A percentile compares a stretch with the other conserved stretches of the same genome.
phyloP scores from a whole-genome alignment of 2,113 vertebrate genomes.

The Erythrolamprus reginae region DNA sequence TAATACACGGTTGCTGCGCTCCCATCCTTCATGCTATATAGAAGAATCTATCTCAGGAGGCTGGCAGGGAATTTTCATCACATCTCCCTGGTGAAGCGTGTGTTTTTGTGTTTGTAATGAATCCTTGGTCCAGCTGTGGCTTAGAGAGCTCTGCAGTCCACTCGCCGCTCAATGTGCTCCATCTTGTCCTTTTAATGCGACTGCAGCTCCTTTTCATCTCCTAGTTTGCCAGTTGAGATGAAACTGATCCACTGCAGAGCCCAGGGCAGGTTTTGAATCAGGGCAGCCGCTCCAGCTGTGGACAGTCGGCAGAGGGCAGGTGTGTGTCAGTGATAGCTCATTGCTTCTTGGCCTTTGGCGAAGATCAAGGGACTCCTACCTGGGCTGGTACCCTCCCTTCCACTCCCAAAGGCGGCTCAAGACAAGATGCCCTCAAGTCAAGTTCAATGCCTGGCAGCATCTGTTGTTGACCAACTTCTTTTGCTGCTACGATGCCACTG shows the following conservation, averaged over 20 bases:
- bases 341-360: background rate
- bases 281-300: background rate
- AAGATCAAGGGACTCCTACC: background rate
- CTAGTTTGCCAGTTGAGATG: fast-evolving
- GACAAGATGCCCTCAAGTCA: background rate
- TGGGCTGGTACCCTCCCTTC: background rate
- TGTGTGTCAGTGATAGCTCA: background rate
- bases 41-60: background rate
- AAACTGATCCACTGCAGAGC: fast-evolving
- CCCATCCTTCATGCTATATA: background rate
- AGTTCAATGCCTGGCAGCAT: background rate
- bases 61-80: background rate
- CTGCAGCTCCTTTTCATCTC: background rate
- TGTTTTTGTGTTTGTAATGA: background rate
- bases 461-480: background rate
- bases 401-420: background rate
- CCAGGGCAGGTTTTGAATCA: background rate
- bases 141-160: background rate
- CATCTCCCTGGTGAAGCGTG: background rate
- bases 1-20: background rate
- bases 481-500: background rate
- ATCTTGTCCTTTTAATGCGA: background rate
- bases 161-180: background rate
- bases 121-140: background rate
- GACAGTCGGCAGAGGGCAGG: constrained; percentile 42